Conservation (phyloP, 2,888 invertebrate species). For the Himalopsyche tibetana region DNA sequence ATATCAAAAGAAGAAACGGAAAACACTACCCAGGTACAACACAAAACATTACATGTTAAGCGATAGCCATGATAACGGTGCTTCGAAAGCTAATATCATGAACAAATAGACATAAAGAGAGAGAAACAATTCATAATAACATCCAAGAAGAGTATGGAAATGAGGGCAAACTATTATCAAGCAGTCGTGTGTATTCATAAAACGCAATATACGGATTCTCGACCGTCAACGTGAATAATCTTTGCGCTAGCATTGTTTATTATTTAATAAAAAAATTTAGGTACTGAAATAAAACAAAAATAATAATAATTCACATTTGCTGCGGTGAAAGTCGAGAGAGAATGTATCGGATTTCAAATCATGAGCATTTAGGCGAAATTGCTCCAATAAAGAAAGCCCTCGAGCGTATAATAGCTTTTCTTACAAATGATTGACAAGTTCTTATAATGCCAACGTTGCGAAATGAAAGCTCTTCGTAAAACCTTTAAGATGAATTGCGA, state of each 20-base stretch:
- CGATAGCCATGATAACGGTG: no score
- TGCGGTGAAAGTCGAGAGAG: not conserved
- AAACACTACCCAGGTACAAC: no score
- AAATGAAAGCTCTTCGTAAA: not conserved
- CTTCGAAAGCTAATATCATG: no score
- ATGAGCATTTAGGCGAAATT: constrained; percentile 35
- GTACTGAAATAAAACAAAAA: no score
- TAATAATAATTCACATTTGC: not conserved
- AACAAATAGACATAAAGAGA: no score
- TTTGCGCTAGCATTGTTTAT: no score
- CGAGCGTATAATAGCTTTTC: constrained; percentile 32
- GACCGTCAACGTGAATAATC: no score
- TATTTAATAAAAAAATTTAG: no score
- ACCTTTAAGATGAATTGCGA: not conserved
- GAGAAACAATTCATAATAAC: not conserved
- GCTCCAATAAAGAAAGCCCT: constrained; percentile 16
- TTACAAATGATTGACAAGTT: not conserved
- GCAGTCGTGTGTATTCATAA: not conserved
- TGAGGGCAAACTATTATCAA: not conserved
- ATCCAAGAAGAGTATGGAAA: not conserved
- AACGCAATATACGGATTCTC: not conserved
- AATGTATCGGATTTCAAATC: constrained; percentile 4
- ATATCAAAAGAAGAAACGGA: no score
- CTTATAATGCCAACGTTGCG: constrained; percentile 24
- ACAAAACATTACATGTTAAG: no score